These are phyloP conservation scores for Scolopax bukidnonensis DNA, from an alignment of 2,797 vertebrate genomes.

Conservation along the genomic window DNA sequence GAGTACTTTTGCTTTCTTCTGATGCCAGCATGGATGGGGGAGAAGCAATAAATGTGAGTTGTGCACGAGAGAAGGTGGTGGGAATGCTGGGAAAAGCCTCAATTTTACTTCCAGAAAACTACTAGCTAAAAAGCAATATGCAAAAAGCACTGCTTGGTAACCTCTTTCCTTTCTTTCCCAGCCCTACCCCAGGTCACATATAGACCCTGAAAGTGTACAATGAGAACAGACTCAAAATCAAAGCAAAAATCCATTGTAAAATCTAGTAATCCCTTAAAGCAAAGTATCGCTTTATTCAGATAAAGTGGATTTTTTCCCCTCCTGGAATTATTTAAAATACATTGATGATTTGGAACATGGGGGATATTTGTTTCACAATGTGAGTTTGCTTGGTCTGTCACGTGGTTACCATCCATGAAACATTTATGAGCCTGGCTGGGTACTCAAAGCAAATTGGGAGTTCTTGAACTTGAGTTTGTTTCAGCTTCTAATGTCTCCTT, in stretches of 20 bases:
- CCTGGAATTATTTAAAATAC: not conserved
- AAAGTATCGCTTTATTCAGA: not conserved
- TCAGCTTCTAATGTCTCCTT: not conserved
- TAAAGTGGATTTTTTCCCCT: not conserved
- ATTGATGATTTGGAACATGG: not conserved
- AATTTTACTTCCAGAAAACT: not conserved
- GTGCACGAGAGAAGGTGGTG: not conserved
- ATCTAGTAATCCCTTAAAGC: not conserved
- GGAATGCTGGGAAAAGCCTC: not conserved
- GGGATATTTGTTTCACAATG: not conserved
- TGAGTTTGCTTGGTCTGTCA: not conserved
- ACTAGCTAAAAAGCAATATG: not conserved
- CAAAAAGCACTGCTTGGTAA: not conserved
- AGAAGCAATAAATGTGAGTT: not conserved
- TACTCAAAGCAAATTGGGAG: not conserved
- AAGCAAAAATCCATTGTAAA: not conserved
- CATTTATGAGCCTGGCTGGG: not conserved
- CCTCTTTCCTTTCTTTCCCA: not conserved
- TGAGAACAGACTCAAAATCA: not conserved
- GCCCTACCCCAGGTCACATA: not conserved
- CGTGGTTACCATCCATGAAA: not conserved
- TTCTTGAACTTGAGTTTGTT: not conserved
- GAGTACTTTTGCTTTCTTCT: constrained; percentile 76
- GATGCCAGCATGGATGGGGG: not conserved
- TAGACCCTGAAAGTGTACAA: not conserved